Percentiles rank a stretch among this genome's conserved stretches.
Conservation (phyloP, 2,797 vertebrate species). For the Neosilurus hyrtlii region DNA sequence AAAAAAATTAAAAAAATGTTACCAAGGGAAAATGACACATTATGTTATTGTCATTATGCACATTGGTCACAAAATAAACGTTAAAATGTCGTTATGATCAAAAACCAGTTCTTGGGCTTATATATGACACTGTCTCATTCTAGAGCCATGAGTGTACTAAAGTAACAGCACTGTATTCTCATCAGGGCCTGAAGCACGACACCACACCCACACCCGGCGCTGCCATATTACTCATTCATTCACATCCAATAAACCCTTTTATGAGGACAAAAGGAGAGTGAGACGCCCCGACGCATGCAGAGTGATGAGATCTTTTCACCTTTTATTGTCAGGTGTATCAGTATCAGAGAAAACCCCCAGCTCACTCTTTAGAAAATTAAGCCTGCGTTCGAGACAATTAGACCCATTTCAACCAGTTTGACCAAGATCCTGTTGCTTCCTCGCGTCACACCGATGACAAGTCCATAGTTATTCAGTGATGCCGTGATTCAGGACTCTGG, state of each 20-base stretch:
- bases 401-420: not conserved
- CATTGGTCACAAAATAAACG: no score
- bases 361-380: conserved; percentile 33
- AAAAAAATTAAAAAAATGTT: no score
- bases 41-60: no score
- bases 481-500: not conserved
- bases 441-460: conserved; percentile 1
- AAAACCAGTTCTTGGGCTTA: not conserved
- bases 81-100: not conserved
- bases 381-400: not conserved
- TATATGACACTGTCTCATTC: not conserved
- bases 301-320: conserved; percentile 36
- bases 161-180: not conserved
- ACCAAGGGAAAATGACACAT: no score
- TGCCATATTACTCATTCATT: not conserved
- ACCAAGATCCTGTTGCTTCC: not conserved
- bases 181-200: conserved; percentile 7
- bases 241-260: conserved; percentile 28
- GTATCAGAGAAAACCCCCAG: conserved; percentile 15
- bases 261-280: conserved; percentile 21
- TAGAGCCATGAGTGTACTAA: not conserved
- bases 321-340: conserved; percentile 32
- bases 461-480: not conserved
- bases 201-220: conserved; percentile 5
- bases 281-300: conserved; percentile 28